Evolutionary conservation across 2,113 vertebrate genomes (phyloP).

Genomic region (Muntiacus reevesi): DNA sequence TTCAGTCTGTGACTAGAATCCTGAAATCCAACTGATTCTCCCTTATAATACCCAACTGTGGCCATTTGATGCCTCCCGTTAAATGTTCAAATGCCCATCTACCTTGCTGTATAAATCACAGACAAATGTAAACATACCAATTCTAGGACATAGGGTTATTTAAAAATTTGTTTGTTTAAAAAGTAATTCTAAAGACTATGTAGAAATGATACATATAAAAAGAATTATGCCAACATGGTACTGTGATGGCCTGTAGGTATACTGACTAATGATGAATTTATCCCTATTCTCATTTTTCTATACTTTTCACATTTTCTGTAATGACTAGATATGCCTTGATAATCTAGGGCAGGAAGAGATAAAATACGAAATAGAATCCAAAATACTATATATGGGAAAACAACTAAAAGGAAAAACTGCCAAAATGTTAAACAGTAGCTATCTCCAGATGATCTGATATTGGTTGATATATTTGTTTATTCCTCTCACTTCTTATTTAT

Average conservation of each 20-base stretch:
- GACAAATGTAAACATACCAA: not conserved
- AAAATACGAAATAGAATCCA: constrained; percentile 24
- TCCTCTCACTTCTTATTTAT: constrained; percentile 38
- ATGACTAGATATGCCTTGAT: not conserved
- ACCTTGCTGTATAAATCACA: not conserved
- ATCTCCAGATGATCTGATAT: not conserved
- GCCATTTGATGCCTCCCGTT: not conserved
- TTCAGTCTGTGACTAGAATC: not conserved
- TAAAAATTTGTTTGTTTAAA: constrained; percentile 13
- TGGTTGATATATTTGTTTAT: constrained; percentile 1
- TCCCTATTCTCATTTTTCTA: not conserved
- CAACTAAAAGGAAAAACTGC: constrained; percentile 4
- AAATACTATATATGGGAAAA: not conserved
- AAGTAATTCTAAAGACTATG: not conserved
- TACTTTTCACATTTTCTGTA: constrained; percentile 17
- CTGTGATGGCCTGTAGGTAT: not conserved
- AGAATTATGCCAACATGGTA: not conserved
- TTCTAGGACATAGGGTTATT: not conserved
- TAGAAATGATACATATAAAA: not conserved
- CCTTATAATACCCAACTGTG: not conserved
- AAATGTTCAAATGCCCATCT: not conserved
- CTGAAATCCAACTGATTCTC: not conserved
- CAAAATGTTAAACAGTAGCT: constrained; percentile 1
- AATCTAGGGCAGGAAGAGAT: not conserved
- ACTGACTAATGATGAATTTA: not conserved